phyloP scores from a whole-genome alignment of 2,113 vertebrate genomes.

The Perca fluviatilis region DNA sequence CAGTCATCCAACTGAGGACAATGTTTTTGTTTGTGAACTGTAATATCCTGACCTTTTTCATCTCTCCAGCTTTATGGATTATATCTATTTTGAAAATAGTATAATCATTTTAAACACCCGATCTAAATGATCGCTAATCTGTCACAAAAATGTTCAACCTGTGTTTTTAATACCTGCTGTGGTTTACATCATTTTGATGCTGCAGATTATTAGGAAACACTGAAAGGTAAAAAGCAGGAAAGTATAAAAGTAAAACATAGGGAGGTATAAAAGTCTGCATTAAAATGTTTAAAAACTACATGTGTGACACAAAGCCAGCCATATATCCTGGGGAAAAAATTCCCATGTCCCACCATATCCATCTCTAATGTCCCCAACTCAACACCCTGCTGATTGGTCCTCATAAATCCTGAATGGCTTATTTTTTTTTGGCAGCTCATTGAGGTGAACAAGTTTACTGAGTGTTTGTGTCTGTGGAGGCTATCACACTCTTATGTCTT shows the following conservation, averaged over 20 bases:
- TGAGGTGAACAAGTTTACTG: constrained; percentile 31
- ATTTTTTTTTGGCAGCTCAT: constrained; percentile 26
- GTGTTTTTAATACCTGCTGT: background rate
- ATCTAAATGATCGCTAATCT: background rate
- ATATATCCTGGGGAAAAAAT: constrained; percentile 1
- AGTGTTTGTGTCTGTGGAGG: constrained; percentile 8
- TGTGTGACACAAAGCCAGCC: background rate
- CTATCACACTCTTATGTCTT: constrained; percentile 44
- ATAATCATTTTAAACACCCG: background rate
- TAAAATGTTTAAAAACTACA: background rate
- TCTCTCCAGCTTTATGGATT: background rate
- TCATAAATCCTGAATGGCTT: constrained; percentile 20
- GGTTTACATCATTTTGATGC: background rate
- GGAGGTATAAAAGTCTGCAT: too few species aligned
- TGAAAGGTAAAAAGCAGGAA: background rate
- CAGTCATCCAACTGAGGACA: background rate
- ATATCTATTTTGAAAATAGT: background rate
- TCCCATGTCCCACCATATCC: background rate
- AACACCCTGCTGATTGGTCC: constrained; percentile 36
- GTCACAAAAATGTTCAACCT: background rate
- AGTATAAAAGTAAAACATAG: background rate
- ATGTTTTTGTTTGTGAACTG: background rate
- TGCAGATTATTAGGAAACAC: background rate
- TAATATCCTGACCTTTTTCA: background rate
- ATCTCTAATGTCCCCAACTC: constrained; percentile 9